Base-by-base conservation (phyloP, 1,140 invertebrate species). In the Pristionchus pacificus region DNA sequence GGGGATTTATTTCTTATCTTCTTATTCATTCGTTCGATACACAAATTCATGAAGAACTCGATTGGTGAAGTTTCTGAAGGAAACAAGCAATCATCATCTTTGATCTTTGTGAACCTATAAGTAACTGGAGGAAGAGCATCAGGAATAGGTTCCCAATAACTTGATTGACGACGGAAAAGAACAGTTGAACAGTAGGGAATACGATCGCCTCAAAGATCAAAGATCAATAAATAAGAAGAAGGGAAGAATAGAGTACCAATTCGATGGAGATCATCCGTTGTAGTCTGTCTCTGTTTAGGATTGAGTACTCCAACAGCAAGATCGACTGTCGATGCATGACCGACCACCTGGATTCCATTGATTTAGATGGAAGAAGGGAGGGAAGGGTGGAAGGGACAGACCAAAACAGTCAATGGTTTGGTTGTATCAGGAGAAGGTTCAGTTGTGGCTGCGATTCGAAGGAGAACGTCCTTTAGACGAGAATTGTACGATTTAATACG, bases 311-410 rank as follows among this genome's bases (percentile, higher is more conserved):
- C 77, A 19, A 71, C 74, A 2, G 71, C 76, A 55, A 78, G 59
- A 68, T 78, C 77, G 19, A 78, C 77, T 19, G 77, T 78, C 19
- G 77, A 78, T 1, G 77, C 76, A 60, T 78, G 77, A 29, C 70
- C 77, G 10, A 68, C 72, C 10, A 78, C 64, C 60, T 74, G 24
- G 61, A 75, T 30, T 30, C 33, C 15, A 68, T 15, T 25, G 25
- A 25, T 32, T 19, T n/a, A 69, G n/a, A 27, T 24, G 10, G 15
- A 28, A 70, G 19, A 25, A 28, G 19, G 6, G 3, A 19, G 15
- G 15, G 24, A 70, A 70, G 19, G n/a, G 27, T n/a, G n/a, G n/a
- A n/a, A n/a, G n/a, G n/a, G n/a, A n/a, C 61, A 13, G 30, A 70
- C 70, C 19, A 75, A 55, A 63, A 73, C 66, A 24, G 62, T 74